Base-by-base conservation (phyloP, 1,140 invertebrate genomes). In the Brachystomella parvula region DNA sequence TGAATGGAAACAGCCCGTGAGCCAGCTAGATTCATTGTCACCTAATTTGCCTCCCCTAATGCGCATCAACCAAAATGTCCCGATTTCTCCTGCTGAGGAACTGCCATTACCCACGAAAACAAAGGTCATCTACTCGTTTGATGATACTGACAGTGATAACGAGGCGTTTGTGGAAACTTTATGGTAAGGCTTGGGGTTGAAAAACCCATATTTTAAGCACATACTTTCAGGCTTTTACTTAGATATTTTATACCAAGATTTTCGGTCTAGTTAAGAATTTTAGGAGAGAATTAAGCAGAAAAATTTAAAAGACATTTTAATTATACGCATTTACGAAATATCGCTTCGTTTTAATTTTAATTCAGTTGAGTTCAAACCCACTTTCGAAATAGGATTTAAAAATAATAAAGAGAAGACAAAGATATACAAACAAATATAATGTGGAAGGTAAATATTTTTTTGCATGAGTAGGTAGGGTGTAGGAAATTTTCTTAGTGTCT, bases 121-220 rank as follows among this genome's bases (percentile, higher is more conserved):
- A 6, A 6, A 24, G 12, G 58, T 60, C 3, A 33, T 60, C 3
- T 60, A 33, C 19, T 60, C 58, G 3, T 60, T 28, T 30, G 58
- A 60, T 60, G 58, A 60, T 53, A 53, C 12, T 19, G 58, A 60
- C 58, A 3, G 3, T 15, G 58, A 60, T 60, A 33, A 60, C 24
- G 58, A 60, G 21, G 58, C 32, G 12, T 31, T 3, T 30, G 32
- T 60, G 9, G 58, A 60, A 60, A 60, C 32, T 15, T 28, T 60
- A 28, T 31, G 29, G 32, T 33, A 60, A 60, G 30, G 19, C n/a
- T n/a, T n/a, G n/a, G n/a, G n/a, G n/a, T n/a, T n/a, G n/a, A n/a
- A n/a, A n/a, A n/a, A n/a, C n/a, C n/a, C n/a, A n/a, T n/a, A n/a
- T n/a, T n/a, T n/a, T n/a, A n/a, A n/a, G n/a, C n/a, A n/a, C n/a